Percentiles rank a stretch among this genome's conserved stretches.
Conservation (phyloP, 2,888 invertebrate species). For the Trissoscelio sp. region DNA sequence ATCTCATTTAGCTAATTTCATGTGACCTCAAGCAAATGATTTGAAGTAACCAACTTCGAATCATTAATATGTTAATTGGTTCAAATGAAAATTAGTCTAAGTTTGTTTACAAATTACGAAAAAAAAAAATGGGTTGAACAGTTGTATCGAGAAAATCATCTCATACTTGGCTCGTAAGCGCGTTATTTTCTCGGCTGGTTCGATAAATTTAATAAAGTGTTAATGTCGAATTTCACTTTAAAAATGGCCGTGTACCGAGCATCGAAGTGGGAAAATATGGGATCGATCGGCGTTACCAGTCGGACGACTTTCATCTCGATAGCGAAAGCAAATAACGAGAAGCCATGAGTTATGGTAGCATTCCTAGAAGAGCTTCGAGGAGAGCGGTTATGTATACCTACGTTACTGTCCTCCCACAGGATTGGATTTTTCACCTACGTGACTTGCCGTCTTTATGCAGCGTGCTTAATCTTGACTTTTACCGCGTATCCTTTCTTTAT, state of each 20-base stretch:
- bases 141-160: not conserved
- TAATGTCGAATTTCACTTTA: slow-evolving; percentile 68
- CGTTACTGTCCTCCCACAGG: slow-evolving; percentile 69
- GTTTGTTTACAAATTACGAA: no score
- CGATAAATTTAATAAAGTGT: slow-evolving; percentile 69
- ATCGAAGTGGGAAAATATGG: slow-evolving; percentile 48
- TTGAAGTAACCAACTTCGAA: no score
- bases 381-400: slow-evolving; percentile 62
- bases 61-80: no score
- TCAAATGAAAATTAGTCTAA: no score
- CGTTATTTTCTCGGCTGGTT: slow-evolving; percentile 40
- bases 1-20: no score
- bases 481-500: slow-evolving; percentile 61
- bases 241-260: slow-evolving; percentile 55
- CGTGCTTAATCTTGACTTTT: slow-evolving; percentile 70
- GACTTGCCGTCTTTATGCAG: slow-evolving; percentile 69
- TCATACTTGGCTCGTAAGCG: not conserved
- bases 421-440: slow-evolving; percentile 71
- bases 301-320: slow-evolving; percentile 70
- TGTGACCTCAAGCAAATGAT: no score
- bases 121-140: no score
- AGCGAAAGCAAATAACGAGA: slow-evolving; percentile 70
- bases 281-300: slow-evolving; percentile 59
- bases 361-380: slow-evolving; percentile 57
- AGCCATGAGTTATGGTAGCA: slow-evolving; percentile 67